Percentiles rank a stretch among this genome's conserved stretches.
phyloP scores from a whole-genome alignment of 1,140 invertebrate genomes.

The Sminthurinus signatus region DNA sequence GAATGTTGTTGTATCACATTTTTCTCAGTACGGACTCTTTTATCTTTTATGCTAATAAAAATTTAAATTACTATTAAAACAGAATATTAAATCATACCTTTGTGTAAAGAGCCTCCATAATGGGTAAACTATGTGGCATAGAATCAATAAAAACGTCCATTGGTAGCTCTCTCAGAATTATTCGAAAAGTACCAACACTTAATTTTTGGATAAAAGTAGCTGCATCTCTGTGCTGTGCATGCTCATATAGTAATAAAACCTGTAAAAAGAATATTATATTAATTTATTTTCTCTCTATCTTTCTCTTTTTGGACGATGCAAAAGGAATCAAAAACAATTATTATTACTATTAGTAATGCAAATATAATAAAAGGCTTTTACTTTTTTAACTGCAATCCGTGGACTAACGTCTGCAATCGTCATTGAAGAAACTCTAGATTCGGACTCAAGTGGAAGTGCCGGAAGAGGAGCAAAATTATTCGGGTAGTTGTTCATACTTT shows the following conservation, averaged over 20 bases:
- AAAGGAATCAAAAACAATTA: neutral
- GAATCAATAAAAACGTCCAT: constrained; percentile 79
- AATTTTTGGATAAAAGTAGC: constrained; percentile 67
- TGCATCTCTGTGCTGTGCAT: constrained; percentile 69
- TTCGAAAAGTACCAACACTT: constrained; percentile 56
- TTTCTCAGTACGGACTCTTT: no score
- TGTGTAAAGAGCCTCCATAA: constrained; percentile 76
- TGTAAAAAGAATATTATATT: constrained; percentile 21
- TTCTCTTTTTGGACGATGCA: no score
- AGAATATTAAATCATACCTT: constrained; percentile 53
- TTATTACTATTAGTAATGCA: neutral
- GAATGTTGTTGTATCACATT: no score
- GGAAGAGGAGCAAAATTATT: constrained; percentile 7
- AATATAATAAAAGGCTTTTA: constrained; percentile 1
- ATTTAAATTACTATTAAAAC: neutral
- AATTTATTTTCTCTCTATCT: no score
- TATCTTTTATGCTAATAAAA: no score
- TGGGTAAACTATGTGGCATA: constrained; percentile 73
- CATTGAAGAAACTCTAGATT: constrained; percentile 49
- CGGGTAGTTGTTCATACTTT: neutral
- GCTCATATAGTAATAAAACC: constrained; percentile 67
- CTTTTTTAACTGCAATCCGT: constrained; percentile 60
- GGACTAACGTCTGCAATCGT: constrained; percentile 61
- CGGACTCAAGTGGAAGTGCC: constrained; percentile 39
- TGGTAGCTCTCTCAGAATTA: constrained; percentile 60